phyloP scores from a whole-genome alignment of 1,140 invertebrate species.

The Physella acuta region DNA sequence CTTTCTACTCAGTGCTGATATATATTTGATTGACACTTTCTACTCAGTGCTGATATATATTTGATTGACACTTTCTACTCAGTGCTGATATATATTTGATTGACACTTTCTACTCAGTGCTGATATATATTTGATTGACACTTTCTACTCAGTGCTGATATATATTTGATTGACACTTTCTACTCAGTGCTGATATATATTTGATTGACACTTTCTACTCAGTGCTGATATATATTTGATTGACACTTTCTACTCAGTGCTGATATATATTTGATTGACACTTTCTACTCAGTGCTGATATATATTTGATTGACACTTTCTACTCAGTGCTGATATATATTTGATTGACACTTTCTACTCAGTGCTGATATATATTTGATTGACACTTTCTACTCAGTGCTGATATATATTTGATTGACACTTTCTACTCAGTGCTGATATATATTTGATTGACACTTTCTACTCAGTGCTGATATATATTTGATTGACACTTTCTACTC shows the following conservation, averaged over 20 bases:
- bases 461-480: background rate
- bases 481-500: conserved; percentile 23
- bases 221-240: background rate
- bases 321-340: background rate
- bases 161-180: background rate
- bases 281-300: background rate
- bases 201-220: background rate
- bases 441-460: background rate
- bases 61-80: background rate
- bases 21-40: background rate
- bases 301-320: conserved; percentile 15
- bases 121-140: background rate
- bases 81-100: background rate
- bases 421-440: background rate
- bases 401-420: background rate
- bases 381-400: background rate
- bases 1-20: background rate
- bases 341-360: background rate
- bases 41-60: background rate
- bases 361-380: background rate
- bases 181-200: background rate
- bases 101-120: background rate
- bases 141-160: conserved; percentile 16
- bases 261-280: background rate
- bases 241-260: background rate